Evolutionary conservation across 1,140 invertebrate genomes (phyloP), one percentile per base, ranked within the genome.

Genomic region (Harlomillsia oculata): DNA sequence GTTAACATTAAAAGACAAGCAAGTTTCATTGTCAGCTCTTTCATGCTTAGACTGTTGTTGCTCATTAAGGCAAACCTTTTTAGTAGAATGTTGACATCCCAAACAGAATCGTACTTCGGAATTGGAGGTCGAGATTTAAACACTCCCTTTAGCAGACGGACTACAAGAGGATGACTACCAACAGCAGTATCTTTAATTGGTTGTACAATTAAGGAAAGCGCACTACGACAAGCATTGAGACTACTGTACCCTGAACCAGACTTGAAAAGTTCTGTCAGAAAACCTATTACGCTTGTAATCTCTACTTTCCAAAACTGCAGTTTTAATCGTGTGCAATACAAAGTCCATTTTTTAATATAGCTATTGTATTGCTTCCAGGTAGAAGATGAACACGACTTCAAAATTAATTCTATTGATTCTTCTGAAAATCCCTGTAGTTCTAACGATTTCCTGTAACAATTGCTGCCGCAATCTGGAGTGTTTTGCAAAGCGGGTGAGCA

Each of bases 61-160:
- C 18, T 14, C 34, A 28, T 26, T 6, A 13, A 9, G 2, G 11
- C 9, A 13, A 39, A 48, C 8, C 28, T 14, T 3, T 29, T 39
- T 21, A 56, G 21, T 2, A 56, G n/a, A 5, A 2, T 0, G 8
- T 25, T 39, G 6, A 21, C 44, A 39, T 39, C 34, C 53, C 44
- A 48, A 14, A 23, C 32, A 39, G 2, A 18, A 20, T 48, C 20
- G 45, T 60, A 60, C 18, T 41, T 36, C 2, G 34, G 26, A 1
- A 16, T 8, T 0, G 58, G 45, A 1, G 51, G 51, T 21, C 46
- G 29, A 1, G 18, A 2, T 49, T 34, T 51, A 32, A 1, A 8
- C 1, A 54, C 18, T 2, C 51, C 58, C 2, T 37, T 40, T 5
- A 60, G n/a, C 32, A 55, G 45, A 0, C 58, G n/a, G 13, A 29